Percentiles rank a stretch among this genome's conserved stretches.
phyloP scores from a whole-genome alignment of 2,113 vertebrate species.

The Piprites chloris region DNA sequence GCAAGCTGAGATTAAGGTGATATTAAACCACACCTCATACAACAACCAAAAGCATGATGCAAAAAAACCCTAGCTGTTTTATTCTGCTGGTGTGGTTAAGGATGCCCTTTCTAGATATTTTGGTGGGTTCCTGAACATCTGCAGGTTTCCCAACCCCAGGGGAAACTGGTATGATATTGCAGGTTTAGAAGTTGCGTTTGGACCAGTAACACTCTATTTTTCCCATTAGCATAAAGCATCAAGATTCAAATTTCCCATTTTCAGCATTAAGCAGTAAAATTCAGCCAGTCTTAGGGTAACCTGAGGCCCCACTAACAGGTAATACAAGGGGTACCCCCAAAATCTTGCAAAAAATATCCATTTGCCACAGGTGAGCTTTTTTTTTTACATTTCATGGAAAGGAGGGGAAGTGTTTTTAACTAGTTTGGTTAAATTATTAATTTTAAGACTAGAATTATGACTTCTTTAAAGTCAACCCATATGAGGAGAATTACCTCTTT shows the following conservation, averaged over 20 bases:
- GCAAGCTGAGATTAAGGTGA: constrained; percentile 64
- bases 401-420: neutral
- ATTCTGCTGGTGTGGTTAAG: neutral
- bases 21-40: constrained; percentile 60
- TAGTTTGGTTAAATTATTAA: neutral
- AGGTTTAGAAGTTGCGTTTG: constrained; percentile 20
- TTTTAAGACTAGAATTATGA: neutral
- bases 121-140: constrained; percentile 28
- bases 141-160: neutral
- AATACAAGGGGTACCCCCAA: neutral
- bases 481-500: neutral
- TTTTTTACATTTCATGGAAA: neutral
- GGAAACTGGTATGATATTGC: neutral
- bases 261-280: neutral
- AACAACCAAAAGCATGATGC: constrained; percentile 51
- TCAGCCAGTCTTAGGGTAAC: neutral
- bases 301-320: neutral
- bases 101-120: constrained; percentile 37
- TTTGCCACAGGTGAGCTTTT: neutral
- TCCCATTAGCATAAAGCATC: neutral
- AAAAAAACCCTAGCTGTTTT: neutral
- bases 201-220: neutral
- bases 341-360: neutral
- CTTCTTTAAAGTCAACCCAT: neutral
- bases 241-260: neutral